Base-by-base conservation (phyloP, 1,140 invertebrate genomes). In the Diabrotica virgifera region DNA sequence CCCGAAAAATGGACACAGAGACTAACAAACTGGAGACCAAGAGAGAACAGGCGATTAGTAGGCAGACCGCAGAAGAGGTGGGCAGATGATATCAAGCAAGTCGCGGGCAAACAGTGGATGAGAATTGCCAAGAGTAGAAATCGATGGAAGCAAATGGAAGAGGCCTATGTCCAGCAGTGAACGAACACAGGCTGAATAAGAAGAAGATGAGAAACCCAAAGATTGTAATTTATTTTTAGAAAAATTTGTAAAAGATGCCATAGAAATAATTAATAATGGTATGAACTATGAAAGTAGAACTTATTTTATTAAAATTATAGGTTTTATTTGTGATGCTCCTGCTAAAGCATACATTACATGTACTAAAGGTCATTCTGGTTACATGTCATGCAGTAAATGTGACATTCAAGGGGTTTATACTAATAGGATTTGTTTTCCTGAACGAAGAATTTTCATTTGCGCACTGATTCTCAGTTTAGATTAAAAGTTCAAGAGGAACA, bases 311-410 rank as follows among this genome's bases (percentile, higher is more conserved):
- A 54, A 24, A 8, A n/a, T 54, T 14, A 12, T 4, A n/a, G 11
- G 11, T n/a, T 12, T 54, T 9, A 65, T 65, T 65, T 65, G 59
- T 55, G 64, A 65, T 46, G 36, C 36, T 5, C 59, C 59, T 35
- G 64, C 64, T 11, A 65, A 61, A 57, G 10, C 24, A 24, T 24
- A 24, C 24, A 24, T 24, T 24, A 24, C 24, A 24, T 24, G 24
- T 24, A 24, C 24, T 11, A 65, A 62, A 40, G 51, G 24, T 10
- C 51, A 53, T 36, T 24, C n/a, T 35, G 64, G 52, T n/a, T 62
- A 61, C 35, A 14, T 12, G 35, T 35, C 36, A 4, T 65, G 64
- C 46, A 10, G 12, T 35, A 65, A 65, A 61, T 65, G 64, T 46
- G 11, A n/a, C 35, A 54, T 54, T 12, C 2, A 12, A 12, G 52